Evolutionary conservation across 1,140 invertebrate species (phyloP), one percentile per base, ranked within the genome.

Genomic region (Zeugodacus cucurbitae): DNA sequence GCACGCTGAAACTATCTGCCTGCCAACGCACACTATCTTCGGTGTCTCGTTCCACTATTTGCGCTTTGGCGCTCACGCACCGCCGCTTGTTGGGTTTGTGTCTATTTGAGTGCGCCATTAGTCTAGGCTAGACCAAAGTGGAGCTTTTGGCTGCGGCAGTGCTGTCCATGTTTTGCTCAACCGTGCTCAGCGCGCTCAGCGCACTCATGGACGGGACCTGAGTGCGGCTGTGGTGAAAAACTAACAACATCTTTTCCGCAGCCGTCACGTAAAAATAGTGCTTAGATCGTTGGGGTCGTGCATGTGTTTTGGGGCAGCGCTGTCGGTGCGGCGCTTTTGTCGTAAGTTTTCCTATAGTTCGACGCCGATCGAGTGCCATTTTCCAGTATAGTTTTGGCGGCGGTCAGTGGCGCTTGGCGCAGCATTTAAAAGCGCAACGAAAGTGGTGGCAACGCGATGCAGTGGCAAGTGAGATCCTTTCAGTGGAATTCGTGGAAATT

Each of bases 61-160:
- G 29, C 29, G 26, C 11, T 41, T 74, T 82, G 74, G 37, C 44
- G 74, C 74, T 82, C 74, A 48, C 41, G 37, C 74, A 48, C 14
- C 10, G 74, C 26, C 26, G 11, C 8, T 22, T 48, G 44, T 44
- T 22, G 14, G 74, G 74, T 20, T 48, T 82, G 41, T 48, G 41
- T 48, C 74, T 48, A 48, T 29, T 82, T 82, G 41, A 20, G n/a
- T 26, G 70, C 37, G 22, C n/a, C 74, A 48, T 82, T 82, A 82
- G 74, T n/a, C 74, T 82, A 82, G 74, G 74, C 74, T 82, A 82
- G 74, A 82, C 74, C 44, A 82, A 82, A 82, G 74, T 82, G 74
- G 10, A 82, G 74, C 41, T 82, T 82, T 48, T 54, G 5, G 20
- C 26, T 67, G 67, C 41, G 32, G 41, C 34, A 41, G 32, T n/a